These are phyloP conservation scores for Oreochromis spilurus DNA, from an alignment of 2,113 vertebrate genomes.

Conservation along the genomic window DNA sequence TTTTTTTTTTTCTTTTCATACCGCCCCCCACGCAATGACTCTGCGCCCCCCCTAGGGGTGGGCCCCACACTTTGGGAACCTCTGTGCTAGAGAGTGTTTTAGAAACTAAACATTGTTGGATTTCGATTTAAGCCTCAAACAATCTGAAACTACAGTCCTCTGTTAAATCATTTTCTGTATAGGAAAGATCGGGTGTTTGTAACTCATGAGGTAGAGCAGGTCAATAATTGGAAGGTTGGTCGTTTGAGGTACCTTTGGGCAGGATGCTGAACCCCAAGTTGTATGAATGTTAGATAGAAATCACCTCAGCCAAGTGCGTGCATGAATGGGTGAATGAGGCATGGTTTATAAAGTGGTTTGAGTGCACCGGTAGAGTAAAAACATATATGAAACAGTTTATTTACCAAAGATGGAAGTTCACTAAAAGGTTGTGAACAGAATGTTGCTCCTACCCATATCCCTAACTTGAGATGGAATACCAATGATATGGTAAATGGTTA, in stretches of 20 bases:
- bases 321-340: not conserved
- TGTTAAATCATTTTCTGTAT: not conserved
- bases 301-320: not conserved
- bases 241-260: not conserved
- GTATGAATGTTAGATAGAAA: not conserved
- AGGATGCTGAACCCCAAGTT: not conserved
- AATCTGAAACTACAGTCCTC: not conserved
- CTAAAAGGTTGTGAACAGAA: not conserved
- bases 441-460: not conserved
- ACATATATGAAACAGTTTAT: not conserved
- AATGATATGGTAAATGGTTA: not conserved
- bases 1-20: too few species aligned
- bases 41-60: too few species aligned
- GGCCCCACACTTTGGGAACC: too few species aligned
- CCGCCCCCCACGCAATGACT: too few species aligned
- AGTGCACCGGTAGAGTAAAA: not conserved
- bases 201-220: not conserved
- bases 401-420: not conserved
- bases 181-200: not conserved
- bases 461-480: not conserved
- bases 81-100: not conserved
- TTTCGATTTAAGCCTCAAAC: not conserved
- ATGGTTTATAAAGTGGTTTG: not conserved
- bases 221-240: not conserved
- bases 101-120: not conserved